Base-by-base conservation (phyloP, 37 sponge, comb jelly and placozoan genomes). In the Halichondria panicea region DNA sequence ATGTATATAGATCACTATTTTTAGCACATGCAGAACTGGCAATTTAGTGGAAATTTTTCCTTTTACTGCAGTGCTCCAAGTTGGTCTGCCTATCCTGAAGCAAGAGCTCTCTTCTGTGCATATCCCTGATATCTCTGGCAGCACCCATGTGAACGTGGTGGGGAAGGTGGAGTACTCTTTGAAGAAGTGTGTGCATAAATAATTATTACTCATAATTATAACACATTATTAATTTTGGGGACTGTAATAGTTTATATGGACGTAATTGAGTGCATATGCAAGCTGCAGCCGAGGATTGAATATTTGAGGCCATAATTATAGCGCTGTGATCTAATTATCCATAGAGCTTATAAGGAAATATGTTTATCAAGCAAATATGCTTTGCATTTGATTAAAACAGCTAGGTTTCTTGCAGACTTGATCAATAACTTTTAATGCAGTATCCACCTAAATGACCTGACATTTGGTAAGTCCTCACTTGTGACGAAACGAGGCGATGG, bases 31-130 rank as follows among this genome's bases (percentile, higher is more conserved):
- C n/a, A n/a, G n/a, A n/a, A n/a, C n/a, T n/a, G n/a, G n/a, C n/a
- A n/a, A n/a, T n/a, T n/a, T n/a, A n/a, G n/a, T n/a, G n/a, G n/a
- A n/a, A n/a, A n/a, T n/a, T n/a, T n/a, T n/a, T n/a, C n/a, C n/a
- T n/a, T n/a, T n/a, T n/a, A n/a, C n/a, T n/a, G 31, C 66, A 87
- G 92, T 88, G n/a, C 35, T 41, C 0, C 50, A 86, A 38, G 78
- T 89, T 3, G 90, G 89, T 0, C 30, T 94, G 4, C 94, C 94
- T 13, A 70, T 89, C 0, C 71, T 94, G 65, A 69, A 83, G 48
- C 25, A 68, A 36, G 55, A 78, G 19, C 75, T 93, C 15, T 60
- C 76, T 24, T 70, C 57, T 25, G 24, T 84, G 2, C 30, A 55
- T 1, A 93, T 93, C 34, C 89, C 93, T 65, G 83, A 88, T 48